Conservation (phyloP, 2,888 invertebrate species). For the Panzeria rudis region DNA sequence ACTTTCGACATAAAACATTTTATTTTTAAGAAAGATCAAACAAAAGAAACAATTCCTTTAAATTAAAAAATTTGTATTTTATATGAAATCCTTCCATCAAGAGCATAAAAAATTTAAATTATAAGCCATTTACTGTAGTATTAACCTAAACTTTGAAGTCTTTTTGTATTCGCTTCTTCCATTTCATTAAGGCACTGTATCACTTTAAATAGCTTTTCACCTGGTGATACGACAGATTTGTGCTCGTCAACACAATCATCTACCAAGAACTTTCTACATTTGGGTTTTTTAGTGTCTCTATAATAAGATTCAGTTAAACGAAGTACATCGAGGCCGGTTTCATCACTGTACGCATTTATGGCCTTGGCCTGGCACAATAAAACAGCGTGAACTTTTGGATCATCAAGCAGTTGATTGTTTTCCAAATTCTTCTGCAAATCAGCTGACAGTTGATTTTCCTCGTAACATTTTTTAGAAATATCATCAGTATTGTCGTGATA, state of each 20-base stretch:
- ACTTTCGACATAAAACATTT: too few species aligned
- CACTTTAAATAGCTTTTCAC: background rate
- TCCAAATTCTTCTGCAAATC: background rate
- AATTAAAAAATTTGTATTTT: too few species aligned
- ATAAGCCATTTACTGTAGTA: too few species aligned
- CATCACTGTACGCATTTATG: conserved; percentile 38
- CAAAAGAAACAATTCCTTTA: too few species aligned
- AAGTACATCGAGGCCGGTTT: conserved; percentile 13
- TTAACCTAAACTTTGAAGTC: background rate
- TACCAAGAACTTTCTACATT: background rate
- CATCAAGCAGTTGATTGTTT: conserved; percentile 8
- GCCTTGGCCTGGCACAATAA: conserved; percentile 49
- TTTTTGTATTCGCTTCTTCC: background rate
- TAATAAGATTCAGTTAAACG: conserved; percentile 5
- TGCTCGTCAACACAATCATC: background rate
- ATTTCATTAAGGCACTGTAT: background rate
- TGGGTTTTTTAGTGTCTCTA: background rate
- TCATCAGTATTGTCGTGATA: conserved; percentile 31
- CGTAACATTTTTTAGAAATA: conserved; percentile 44
- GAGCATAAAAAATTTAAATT: too few species aligned
- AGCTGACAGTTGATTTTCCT: background rate
- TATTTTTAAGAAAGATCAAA: too few species aligned
- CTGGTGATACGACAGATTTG: background rate
- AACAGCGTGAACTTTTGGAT: conserved; percentile 1
- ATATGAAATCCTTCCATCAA: too few species aligned